Conservation (phyloP, 1,140 invertebrate species). For the Oedothorax gibbosus region DNA sequence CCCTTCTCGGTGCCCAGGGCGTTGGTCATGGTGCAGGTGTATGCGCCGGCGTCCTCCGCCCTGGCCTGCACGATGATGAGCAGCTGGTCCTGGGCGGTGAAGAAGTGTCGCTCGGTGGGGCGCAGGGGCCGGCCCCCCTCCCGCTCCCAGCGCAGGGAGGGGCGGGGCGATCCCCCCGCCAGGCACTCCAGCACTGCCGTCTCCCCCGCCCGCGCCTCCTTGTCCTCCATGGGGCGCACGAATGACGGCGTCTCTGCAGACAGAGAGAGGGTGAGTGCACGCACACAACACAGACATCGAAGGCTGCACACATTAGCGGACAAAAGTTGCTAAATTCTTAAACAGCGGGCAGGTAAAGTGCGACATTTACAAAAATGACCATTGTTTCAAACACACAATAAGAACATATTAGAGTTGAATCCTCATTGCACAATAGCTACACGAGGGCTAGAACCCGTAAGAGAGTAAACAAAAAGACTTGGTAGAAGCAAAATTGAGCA, state of each 20-base stretch:
- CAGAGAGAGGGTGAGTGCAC: no score
- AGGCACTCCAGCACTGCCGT: conserved; percentile 89
- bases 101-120: conserved; percentile 81
- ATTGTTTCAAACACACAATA: no score
- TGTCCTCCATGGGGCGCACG: conserved; percentile 85
- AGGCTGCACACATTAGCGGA: no score
- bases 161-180: conserved; percentile 82
- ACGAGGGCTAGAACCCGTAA: no score
- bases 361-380: no score
- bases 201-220: conserved; percentile 81
- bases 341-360: no score
- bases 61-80: conserved; percentile 86
- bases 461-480: no score
- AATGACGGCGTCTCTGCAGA: conserved; percentile 83
- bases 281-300: no score
- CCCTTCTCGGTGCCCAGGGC: conserved; percentile 71
- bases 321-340: no score
- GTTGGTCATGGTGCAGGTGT: conserved; percentile 90
- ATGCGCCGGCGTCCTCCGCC: conserved; percentile 82
- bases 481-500: no score
- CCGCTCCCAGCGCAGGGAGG: conserved; percentile 89
- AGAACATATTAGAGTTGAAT: no score
- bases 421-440: no score
- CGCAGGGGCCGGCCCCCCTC: conserved; percentile 77
- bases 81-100: conserved; percentile 86